These are phyloP conservation scores for Dynastes grantii DNA, from an alignment of 2,888 invertebrate species.

Conservation along the genomic window DNA sequence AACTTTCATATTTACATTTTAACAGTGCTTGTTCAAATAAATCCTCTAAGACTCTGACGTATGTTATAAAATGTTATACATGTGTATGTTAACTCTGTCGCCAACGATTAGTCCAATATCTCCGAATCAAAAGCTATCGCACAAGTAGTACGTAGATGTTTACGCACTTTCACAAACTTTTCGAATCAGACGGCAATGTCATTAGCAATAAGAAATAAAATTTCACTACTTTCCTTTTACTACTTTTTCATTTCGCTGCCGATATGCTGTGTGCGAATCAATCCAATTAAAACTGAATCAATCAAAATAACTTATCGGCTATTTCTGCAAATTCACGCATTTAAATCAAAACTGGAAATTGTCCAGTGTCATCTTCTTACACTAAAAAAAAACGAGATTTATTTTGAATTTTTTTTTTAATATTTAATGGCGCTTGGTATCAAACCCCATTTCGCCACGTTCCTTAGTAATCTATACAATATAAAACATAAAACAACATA, in stretches of 20 bases:
- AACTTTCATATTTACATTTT: background rate
- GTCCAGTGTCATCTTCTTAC: background rate
- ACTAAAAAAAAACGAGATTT: background rate
- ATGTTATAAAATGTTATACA: background rate
- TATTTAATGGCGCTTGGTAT: background rate
- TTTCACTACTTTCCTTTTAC: slow-evolving; percentile 40
- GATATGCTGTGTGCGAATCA: background rate
- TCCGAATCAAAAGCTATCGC: background rate
- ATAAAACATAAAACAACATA: too few species aligned
- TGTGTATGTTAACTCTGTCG: background rate
- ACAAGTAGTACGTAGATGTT: slow-evolving; percentile 3
- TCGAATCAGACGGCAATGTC: slow-evolving; percentile 4
- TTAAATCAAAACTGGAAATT: background rate
- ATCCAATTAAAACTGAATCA: background rate
- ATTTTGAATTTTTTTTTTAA: background rate
- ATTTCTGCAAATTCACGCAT: background rate
- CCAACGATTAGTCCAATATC: background rate
- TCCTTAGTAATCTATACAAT: too few species aligned
- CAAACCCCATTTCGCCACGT: background rate
- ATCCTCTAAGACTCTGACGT: background rate
- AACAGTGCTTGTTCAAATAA: background rate
- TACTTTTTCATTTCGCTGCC: slow-evolving; percentile 2
- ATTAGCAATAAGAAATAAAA: slow-evolving; percentile 9
- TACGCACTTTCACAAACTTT: slow-evolving; percentile 24
- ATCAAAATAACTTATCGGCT: background rate